These are phyloP conservation scores for Sinopyrophorus schimmeli DNA, from an alignment of 2,888 invertebrate genomes.

Conservation along the genomic window DNA sequence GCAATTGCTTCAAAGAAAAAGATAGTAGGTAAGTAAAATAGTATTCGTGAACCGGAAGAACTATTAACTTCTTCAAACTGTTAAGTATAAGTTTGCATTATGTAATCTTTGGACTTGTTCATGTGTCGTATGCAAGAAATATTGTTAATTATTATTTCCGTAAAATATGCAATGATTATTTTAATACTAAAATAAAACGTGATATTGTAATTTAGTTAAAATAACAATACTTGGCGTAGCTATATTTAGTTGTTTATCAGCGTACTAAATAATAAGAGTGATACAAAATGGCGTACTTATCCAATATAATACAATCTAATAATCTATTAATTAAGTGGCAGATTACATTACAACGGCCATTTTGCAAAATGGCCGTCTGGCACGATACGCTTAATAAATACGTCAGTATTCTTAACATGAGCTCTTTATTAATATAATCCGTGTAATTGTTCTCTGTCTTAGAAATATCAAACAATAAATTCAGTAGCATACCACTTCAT, in stretches of 20 bases:
- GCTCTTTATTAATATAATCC: conserved; percentile 26
- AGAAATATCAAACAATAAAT: conserved; percentile 21
- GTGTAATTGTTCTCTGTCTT: conserved; percentile 24
- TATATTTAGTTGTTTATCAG: conserved; percentile 8
- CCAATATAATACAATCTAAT: conserved; percentile 17
- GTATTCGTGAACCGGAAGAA: too few relatives aligned
- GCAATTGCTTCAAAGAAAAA: too few relatives aligned
- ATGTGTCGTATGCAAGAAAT: too few relatives aligned
- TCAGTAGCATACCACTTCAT: conserved; percentile 4
- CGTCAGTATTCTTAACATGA: conserved; percentile 19
- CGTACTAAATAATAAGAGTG: conserved; percentile 7
- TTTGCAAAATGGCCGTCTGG: conserved; percentile 27
- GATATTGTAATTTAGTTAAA: too few relatives aligned
- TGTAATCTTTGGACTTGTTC: too few relatives aligned
- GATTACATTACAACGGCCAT: conserved; percentile 30
- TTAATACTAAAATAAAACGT: too few relatives aligned
- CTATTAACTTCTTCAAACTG: too few relatives aligned
- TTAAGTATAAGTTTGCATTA: too few relatives aligned
- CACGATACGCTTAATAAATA: conserved; percentile 24
- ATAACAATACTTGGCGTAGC: too few relatives aligned
- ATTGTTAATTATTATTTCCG: too few relatives aligned
- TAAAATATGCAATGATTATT: too few relatives aligned
- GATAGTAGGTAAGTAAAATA: too few relatives aligned
- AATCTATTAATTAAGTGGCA: conserved; percentile 21
- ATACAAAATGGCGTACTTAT: conserved; percentile 13